Conservation (phyloP, 2,797 vertebrate genomes). For the Lepilemur septentrionalis region DNA sequence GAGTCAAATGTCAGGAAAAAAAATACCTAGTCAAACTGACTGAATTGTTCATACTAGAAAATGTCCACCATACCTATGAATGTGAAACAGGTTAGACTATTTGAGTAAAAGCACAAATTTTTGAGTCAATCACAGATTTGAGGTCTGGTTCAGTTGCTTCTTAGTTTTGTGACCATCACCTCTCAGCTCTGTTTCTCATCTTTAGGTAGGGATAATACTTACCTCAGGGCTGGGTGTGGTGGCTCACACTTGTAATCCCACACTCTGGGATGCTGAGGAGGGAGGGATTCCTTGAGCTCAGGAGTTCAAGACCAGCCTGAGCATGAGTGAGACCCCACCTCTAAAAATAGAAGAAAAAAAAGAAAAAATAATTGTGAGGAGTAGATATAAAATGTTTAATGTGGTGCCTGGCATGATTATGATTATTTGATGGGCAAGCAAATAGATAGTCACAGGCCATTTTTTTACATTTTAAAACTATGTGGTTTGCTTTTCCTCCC, state of each 20-base stretch:
- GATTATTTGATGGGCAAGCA: background rate
- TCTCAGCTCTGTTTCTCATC: background rate
- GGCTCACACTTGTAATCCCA: too few species aligned
- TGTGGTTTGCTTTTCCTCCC: background rate
- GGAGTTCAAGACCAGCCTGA: too few species aligned
- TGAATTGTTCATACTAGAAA: background rate
- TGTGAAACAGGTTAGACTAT: background rate
- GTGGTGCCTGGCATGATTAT: background rate
- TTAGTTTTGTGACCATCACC: background rate
- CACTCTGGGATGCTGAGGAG: too few species aligned
- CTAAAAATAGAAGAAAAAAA: too few species aligned
- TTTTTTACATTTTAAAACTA: background rate
- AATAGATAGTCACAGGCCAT: background rate
- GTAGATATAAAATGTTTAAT: background rate
- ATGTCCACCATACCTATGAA: background rate
- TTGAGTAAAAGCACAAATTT: background rate
- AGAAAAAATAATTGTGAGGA: background rate
- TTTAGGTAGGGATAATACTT: background rate
- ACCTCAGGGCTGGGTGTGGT: too few species aligned
- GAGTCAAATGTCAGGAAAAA: background rate
- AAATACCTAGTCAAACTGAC: background rate
- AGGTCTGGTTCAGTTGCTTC: background rate
- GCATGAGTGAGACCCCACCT: too few species aligned
- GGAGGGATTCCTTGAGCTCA: too few species aligned
- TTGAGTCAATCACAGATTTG: background rate